Conservation (phyloP, 2,113 vertebrate species). For the Lepus timidus region DNA sequence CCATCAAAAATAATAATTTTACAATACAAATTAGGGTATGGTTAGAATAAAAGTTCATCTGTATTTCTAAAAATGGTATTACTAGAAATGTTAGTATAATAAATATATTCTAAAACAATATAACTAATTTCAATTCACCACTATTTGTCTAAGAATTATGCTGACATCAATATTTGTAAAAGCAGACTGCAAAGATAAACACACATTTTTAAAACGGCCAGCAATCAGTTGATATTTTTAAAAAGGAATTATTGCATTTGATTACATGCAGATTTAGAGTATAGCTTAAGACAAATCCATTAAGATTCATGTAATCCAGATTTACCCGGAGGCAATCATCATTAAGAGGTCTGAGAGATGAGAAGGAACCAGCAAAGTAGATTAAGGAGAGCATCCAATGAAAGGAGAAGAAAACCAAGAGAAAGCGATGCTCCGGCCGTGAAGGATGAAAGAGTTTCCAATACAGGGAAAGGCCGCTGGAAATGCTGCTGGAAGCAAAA, state of each 20-base stretch:
- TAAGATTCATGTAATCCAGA: neutral
- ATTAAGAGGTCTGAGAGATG: neutral
- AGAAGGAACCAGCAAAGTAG: neutral
- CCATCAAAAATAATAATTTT: neutral
- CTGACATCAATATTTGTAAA: neutral
- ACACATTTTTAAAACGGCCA: neutral
- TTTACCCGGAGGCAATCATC: neutral
- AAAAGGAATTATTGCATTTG: neutral
- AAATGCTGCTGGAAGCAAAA: neutral
- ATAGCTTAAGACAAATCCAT: neutral
- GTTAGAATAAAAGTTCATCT: neutral
- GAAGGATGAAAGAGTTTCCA: neutral
- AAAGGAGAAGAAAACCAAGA: conserved; percentile 1
- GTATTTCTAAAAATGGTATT: conserved; percentile 5
- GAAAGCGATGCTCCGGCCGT: neutral
- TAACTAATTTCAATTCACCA: conserved; percentile 20
- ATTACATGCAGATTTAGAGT: neutral
- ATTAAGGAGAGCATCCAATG: neutral
- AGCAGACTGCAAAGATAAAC: neutral
- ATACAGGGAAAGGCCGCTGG: neutral
- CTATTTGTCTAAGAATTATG: neutral
- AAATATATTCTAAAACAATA: neutral
- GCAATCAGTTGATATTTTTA: neutral
- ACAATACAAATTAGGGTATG: neutral
- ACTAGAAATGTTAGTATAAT: neutral